These are phyloP conservation scores for Staurois parvus DNA, from an alignment of 2,797 vertebrate species.

Conservation along the genomic window DNA sequence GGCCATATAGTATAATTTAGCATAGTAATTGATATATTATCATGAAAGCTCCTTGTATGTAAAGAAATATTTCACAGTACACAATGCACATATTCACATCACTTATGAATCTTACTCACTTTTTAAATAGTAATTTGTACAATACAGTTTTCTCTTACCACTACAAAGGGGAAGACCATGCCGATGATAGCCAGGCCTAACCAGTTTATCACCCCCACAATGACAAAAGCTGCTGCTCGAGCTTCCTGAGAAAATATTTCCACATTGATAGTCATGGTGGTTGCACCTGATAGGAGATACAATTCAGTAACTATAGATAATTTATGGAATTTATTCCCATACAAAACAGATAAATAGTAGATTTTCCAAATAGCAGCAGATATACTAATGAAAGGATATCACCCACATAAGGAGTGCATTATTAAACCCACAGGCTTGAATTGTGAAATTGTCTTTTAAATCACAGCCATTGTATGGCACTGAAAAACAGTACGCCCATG, in stretches of 20 bases:
- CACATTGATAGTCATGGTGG: slow-evolving; percentile 72
- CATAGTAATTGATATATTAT: no score
- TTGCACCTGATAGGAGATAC: slow-evolving; percentile 71
- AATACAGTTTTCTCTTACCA: slow-evolving; percentile 73
- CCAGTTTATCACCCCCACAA: slow-evolving; percentile 77
- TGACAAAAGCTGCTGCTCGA: slow-evolving; percentile 75
- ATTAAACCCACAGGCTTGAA: no score
- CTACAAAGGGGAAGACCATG: slow-evolving; percentile 81
- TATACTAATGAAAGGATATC: no score
- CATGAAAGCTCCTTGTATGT: no score
- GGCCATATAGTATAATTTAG: no score
- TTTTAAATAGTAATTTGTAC: not conserved
- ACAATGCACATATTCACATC: no score
- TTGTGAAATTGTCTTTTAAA: no score
- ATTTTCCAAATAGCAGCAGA: not conserved
- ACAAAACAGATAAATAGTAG: not conserved
- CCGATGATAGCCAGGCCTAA: slow-evolving; percentile 77
- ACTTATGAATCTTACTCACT: no score
- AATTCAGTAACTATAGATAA: not conserved
- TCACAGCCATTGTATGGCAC: no score
- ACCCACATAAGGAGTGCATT: no score
- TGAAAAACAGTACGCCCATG: no score
- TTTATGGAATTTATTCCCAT: not conserved
- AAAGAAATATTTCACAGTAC: no score
- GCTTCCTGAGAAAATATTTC: slow-evolving; percentile 82